Evolutionary conservation across 2,888 invertebrate species (phyloP), one percentile per base, ranked within the genome.

Genomic region (Drosophila macrospina): DNA sequence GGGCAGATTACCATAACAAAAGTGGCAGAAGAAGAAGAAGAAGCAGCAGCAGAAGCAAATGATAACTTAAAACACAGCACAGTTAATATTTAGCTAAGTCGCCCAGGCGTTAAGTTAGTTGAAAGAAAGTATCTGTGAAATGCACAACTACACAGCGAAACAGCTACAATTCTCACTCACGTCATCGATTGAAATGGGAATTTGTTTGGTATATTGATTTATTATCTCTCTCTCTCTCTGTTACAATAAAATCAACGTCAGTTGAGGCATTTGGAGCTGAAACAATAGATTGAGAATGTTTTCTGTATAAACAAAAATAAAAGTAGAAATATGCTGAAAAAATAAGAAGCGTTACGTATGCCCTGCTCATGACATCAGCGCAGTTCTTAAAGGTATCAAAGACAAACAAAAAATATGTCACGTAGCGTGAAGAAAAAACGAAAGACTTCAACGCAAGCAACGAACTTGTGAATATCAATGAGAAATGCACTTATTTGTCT

Each of bases 231-330:
- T 20, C 24, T 34, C 24, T 77, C 2, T 20, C 13, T 77, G 89
- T 76, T 86, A 88, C 87, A 85, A 88, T 88, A 78, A 86, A 86
- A 48, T 78, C 89, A 85, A 75, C 76, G 88, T 62, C 88, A 71
- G 60, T 30, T 20, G 26, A 67, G 32, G 47, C 44, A 57, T 62
- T 54, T 70, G 65, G 44, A 54, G 56, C 41, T 30, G 34, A 65
- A 52, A 54, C 48, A 63, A 72, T 42, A 61, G 66, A 55, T 50
- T 54, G 32, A 59, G 45, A 61, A 76, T 61, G 56, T 54, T 56
- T 34, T 75, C 7, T 44, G 16, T 42, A 48, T 37, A 60, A 60
- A 15, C 32, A 45, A 28, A 66, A 60, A 69, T 37, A 47, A 48
- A 65, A 36, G 13, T 4, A 34, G 51, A 59, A 64, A 62, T 20